Base-by-base conservation (phyloP, 2,113 vertebrate species). In the Quiscalus mexicanus region DNA sequence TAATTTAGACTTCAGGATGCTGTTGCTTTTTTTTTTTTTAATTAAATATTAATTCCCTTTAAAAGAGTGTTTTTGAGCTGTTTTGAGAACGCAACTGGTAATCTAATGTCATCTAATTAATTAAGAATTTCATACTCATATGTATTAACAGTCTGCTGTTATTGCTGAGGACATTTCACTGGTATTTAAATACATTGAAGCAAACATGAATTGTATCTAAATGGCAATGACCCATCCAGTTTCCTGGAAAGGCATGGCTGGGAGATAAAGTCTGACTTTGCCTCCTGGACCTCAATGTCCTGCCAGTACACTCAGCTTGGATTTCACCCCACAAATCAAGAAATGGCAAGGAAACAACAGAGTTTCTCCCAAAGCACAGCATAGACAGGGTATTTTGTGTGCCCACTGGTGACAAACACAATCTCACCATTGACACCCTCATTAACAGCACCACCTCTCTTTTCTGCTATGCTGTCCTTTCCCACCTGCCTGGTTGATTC, bases 101-200 rank as follows among this genome's bases (percentile, higher is more conserved):
- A 52, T 89, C 69, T 84, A 91, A 93, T 92, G 80, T 70, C 80
- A 79, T 82, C 81, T 62, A 91, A 96, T 95, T 97, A 96, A 96
- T 95, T 94, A 93, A 89, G 62, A 94, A 81, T 93, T 94, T 90
- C 76, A 44, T 92, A 84, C 65, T 78, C 65, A 88, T 84, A 70
- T 45, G 45, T 87, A 93, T 95, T 94, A 95, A 76, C 73, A 93
- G 76, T 75, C 85, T 93, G 77, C 60, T 94, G 5, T 82, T 93
- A 89, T 73, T 93, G 77, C 64, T 0, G 15, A 84, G 90, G 83
- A 95, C 71, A 68, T 93, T 90, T 94, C 14, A 19, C 52, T 90
- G 60, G 49, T 90, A 84, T 92, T 95, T 94, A 84, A 90, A 75
- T 39, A 60, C 55, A 68, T 33, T 60, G 77, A 94, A 81, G 86